Conservation (phyloP, 1,140 invertebrate genomes). For the Leguminivora glycinivorella region DNA sequence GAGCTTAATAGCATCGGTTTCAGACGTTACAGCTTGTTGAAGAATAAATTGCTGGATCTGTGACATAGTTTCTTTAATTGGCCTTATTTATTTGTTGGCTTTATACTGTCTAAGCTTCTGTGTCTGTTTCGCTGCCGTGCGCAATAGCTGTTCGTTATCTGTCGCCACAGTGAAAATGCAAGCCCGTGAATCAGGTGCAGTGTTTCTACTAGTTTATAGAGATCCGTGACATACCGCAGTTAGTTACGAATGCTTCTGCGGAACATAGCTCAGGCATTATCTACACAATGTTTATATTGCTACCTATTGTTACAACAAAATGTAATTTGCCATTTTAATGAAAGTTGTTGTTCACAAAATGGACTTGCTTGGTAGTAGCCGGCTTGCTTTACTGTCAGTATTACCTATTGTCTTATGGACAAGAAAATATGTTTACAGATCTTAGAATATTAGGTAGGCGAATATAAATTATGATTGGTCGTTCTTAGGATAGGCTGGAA, state of each 20-base stretch:
- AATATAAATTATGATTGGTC: slow-evolving; percentile 63
- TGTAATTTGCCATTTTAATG: slow-evolving; percentile 39
- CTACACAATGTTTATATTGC: slow-evolving; percentile 37
- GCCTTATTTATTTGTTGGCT: background rate
- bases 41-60: too few species aligned
- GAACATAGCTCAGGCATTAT: slow-evolving; percentile 34
- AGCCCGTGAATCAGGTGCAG: slow-evolving; percentile 23
- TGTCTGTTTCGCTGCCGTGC: background rate
- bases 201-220: slow-evolving; percentile 36
- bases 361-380: background rate
- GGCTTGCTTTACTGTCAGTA: slow-evolving; percentile 28
- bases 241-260: slow-evolving; percentile 39
- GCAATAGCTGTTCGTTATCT: slow-evolving; percentile 19
- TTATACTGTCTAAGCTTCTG: background rate
- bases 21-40: too few species aligned
- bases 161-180: slow-evolving; percentile 9
- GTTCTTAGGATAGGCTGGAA: slow-evolving; percentile 57
- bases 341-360: background rate
- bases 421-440: slow-evolving; percentile 41
- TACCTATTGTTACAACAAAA: slow-evolving; percentile 38
- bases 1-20: too few species aligned
- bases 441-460: slow-evolving; percentile 48
- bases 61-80: too few species aligned
- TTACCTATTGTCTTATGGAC: slow-evolving; percentile 40
- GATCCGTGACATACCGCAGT: slow-evolving; percentile 39